A percentile compares a stretch with the other conserved stretches of the same genome.
Conservation (phyloP, 2,888 invertebrate genomes). For the Tetrapedia diversipes region DNA sequence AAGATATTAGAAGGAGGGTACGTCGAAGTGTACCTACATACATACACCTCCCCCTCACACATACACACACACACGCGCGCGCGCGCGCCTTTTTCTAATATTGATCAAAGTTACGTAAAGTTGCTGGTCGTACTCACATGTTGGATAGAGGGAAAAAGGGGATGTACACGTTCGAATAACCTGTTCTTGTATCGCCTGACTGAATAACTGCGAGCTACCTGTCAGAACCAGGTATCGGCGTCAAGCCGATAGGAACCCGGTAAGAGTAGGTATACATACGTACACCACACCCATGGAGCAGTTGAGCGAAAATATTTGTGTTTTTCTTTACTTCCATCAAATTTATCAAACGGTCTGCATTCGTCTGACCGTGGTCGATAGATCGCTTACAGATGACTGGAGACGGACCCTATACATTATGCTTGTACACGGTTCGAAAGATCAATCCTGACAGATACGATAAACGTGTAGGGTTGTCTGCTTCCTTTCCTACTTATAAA, state of each 20-base stretch:
- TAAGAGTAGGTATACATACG: too few species aligned
- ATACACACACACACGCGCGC: too few species aligned
- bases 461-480: constrained; percentile 22
- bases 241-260: constrained; percentile 57
- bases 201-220: constrained; percentile 76
- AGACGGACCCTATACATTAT: constrained; percentile 12
- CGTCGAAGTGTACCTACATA: too few species aligned
- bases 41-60: too few species aligned
- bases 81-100: not conserved
- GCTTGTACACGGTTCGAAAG: constrained; percentile 23
- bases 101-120: constrained; percentile 39
- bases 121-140: constrained; percentile 18
- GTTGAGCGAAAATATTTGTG: constrained; percentile 75
- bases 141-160: constrained; percentile 13
- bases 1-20: too few species aligned
- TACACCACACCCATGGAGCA: constrained; percentile 67
- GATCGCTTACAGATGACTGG: constrained; percentile 15
- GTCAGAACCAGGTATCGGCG: constrained; percentile 74
- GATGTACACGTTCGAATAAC: constrained; percentile 58
- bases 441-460: constrained; percentile 34
- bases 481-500: not conserved
- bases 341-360: constrained; percentile 75
- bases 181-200: constrained; percentile 70
- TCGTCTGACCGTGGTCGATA: constrained; percentile 13
- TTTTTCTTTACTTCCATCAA: constrained; percentile 75